Conservation (phyloP, 2,797 vertebrate species). For the Gymnothorax javanicus region DNA sequence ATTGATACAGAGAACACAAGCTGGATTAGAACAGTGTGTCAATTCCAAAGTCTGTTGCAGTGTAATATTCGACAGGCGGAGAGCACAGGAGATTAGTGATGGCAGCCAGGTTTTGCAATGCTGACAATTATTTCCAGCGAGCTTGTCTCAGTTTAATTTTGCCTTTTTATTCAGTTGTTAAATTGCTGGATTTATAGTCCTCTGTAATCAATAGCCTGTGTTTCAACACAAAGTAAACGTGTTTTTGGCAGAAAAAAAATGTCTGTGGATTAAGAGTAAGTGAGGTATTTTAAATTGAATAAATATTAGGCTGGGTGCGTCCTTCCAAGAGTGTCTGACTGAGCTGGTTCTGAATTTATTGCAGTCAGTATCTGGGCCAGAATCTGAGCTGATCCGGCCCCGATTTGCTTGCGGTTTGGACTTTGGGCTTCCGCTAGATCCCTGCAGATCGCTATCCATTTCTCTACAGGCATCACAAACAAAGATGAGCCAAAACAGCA, state of each 20-base stretch:
- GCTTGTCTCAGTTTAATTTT: neutral
- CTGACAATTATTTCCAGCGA: neutral
- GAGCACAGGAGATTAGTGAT: neutral
- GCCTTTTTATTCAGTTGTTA: neutral
- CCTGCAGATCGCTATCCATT: too few species aligned
- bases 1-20: neutral
- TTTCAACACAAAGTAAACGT: neutral
- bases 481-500: too few species aligned
- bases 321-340: too few species aligned
- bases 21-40: neutral
- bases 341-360: too few species aligned
- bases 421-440: too few species aligned
- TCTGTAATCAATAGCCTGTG: neutral
- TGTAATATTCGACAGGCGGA: too few species aligned
- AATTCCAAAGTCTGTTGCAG: neutral
- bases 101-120: neutral
- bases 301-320: too few species aligned
- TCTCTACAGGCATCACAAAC: too few species aligned
- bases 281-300: neutral
- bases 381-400: too few species aligned
- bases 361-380: too few species aligned
- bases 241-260: neutral
- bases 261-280: neutral
- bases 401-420: too few species aligned
- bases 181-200: neutral